These are phyloP conservation scores for Panopea generosa DNA, from an alignment of 2,888 invertebrate genomes.

Conservation along the genomic window DNA sequence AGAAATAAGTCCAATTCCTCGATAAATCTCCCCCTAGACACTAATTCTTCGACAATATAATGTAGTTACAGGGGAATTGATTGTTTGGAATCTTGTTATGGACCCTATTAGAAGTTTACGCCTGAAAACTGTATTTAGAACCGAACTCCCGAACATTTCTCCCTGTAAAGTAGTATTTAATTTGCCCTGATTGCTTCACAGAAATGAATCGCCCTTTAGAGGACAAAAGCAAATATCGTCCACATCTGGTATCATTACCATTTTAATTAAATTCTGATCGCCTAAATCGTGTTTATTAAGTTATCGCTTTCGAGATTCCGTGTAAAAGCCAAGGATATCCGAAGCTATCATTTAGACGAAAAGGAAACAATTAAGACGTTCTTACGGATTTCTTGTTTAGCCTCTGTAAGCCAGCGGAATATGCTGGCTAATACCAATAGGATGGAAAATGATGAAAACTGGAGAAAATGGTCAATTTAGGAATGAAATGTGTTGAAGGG, in stretches of 20 bases:
- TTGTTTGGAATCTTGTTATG: conserved; percentile 60
- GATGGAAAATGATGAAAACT: conserved; percentile 52
- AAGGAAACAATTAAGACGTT: conserved; percentile 60
- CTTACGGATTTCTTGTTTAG: conserved; percentile 51
- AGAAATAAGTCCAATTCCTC: conserved; percentile 38
- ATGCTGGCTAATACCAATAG: conserved; percentile 52
- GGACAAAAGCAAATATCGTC: conserved; percentile 56
- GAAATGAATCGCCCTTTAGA: conserved; percentile 29
- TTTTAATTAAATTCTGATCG: conserved; percentile 69
- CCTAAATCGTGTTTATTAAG: conserved; percentile 64
- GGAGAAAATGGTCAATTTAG: conserved; percentile 54
- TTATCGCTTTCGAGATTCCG: conserved; percentile 52
- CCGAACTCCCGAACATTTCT: conserved; percentile 28
- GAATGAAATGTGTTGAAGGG: conserved; percentile 39
- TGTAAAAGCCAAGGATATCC: conserved; percentile 50
- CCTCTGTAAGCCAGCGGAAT: conserved; percentile 50
- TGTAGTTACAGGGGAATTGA: conserved; percentile 63
- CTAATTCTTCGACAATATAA: conserved; percentile 50
- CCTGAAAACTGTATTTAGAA: conserved; percentile 50
- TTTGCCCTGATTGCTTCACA: conserved; percentile 52
- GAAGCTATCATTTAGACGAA: conserved; percentile 49
- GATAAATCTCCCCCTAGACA: conserved; percentile 31
- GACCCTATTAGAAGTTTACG: conserved; percentile 57
- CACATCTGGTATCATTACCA: conserved; percentile 66
- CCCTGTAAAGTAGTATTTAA: conserved; percentile 60